These are phyloP conservation scores for Melanerpes formicivorus DNA, from an alignment of 2,113 vertebrate species.

Conservation along the genomic window DNA sequence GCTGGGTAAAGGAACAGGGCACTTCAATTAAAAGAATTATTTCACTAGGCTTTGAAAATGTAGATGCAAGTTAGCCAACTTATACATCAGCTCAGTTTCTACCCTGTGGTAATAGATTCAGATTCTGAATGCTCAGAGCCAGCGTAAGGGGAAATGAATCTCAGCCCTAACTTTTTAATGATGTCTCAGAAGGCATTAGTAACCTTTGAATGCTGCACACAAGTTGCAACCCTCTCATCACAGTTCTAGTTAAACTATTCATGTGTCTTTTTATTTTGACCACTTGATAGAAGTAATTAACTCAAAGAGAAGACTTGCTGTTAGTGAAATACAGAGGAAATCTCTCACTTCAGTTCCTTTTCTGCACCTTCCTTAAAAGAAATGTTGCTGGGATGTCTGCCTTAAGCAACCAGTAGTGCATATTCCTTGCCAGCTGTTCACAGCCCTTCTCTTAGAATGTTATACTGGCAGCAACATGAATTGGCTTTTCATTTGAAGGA, in stretches of 20 bases:
- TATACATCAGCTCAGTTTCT: neutral
- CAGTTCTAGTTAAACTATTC: neutral
- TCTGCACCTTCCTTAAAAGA: neutral
- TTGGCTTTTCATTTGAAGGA: neutral
- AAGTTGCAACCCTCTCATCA: neutral
- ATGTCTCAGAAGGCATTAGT: neutral
- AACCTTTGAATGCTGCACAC: conserved; percentile 5
- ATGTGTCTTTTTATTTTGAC: neutral
- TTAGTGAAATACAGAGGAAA: neutral
- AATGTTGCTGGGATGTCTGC: neutral
- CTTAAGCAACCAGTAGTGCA: neutral
- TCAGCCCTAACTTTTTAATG: neutral
- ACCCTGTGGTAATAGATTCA: neutral
- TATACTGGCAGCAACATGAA: neutral
- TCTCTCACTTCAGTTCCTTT: neutral
- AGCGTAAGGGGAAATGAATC: neutral
- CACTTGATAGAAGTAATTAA: conserved; percentile 1
- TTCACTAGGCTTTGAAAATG: neutral
- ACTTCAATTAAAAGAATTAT: neutral
- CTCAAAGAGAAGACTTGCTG: neutral
- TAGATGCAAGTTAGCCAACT: neutral
- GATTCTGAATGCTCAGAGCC: neutral
- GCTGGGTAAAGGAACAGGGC: neutral
- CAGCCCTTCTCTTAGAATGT: neutral
- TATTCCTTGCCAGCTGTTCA: neutral